Conservation (phyloP, 1,140 invertebrate genomes). For the Sycophaga agraensis region DNA sequence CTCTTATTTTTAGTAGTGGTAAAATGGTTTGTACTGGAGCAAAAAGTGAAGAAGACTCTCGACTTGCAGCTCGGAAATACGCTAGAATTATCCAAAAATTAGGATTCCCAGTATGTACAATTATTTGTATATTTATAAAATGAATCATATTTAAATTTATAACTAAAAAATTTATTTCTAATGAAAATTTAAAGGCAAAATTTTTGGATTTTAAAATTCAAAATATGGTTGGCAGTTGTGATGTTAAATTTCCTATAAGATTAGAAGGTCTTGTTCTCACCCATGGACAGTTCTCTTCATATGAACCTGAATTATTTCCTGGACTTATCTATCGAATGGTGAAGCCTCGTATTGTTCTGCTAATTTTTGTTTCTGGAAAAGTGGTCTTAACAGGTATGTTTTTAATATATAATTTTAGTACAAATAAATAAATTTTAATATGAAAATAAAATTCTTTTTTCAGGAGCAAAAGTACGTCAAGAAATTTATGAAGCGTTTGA, state of each 20-base stretch:
- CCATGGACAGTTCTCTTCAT: slow-evolving; percentile 97
- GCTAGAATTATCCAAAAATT: slow-evolving; percentile 99
- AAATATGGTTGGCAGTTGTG: slow-evolving; percentile 99
- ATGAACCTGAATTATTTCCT: slow-evolving; percentile 94
- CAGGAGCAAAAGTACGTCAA: slow-evolving; percentile 94
- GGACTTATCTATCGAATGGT: slow-evolving; percentile 99
- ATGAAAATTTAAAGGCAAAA: slow-evolving; percentile 75
- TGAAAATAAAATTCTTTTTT: slow-evolving; percentile 31
- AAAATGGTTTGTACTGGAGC: slow-evolving; percentile 99
- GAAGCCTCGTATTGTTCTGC: slow-evolving; percentile 95
- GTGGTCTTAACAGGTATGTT: slow-evolving; percentile 85
- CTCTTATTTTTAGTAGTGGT: slow-evolving; percentile 98
- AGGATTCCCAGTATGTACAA: slow-evolving; percentile 80
- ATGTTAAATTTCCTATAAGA: slow-evolving; percentile 98
- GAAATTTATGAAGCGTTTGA: slow-evolving; percentile 99
- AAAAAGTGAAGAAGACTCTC: slow-evolving; percentile 97
- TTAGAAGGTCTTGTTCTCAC: slow-evolving; percentile 95
- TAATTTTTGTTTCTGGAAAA: slow-evolving; percentile 99
- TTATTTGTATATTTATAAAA: not conserved
- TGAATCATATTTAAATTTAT: not conserved
- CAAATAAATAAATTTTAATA: slow-evolving; percentile 13
- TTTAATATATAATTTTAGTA: not conserved
- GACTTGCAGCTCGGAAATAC: slow-evolving; percentile 96
- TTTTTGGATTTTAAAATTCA: slow-evolving; percentile 99
- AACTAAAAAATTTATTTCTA: not conserved